These are phyloP conservation scores for Smittia sp. DNA, from an alignment of 2,888 invertebrate species.

Conservation along the genomic window DNA sequence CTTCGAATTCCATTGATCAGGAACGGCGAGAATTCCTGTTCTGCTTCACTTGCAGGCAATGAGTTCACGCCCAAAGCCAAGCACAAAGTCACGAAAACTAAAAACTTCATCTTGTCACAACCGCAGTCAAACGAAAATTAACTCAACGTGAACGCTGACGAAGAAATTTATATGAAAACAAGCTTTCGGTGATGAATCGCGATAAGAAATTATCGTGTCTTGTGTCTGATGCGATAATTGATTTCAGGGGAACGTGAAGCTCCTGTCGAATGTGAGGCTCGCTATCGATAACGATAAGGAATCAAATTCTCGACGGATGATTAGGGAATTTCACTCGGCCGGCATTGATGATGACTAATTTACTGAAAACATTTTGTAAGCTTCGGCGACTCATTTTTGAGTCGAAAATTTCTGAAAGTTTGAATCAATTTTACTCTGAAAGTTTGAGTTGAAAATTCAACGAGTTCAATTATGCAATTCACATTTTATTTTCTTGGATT, in stretches of 20 bases:
- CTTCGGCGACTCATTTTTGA: no score
- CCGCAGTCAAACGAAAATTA: background rate
- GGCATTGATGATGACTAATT: no score
- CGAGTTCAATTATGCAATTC: no score
- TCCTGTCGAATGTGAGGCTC: no score
- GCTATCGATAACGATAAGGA: background rate
- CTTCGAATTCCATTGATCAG: constrained; percentile 26
- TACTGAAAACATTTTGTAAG: no score
- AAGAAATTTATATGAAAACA: background rate
- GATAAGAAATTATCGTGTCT: background rate
- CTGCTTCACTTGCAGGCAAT: background rate
- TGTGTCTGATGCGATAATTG: background rate
- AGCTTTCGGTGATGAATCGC: background rate
- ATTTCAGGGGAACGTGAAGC: background rate
- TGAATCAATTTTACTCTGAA: no score
- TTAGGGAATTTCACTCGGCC: no score
- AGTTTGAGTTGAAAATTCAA: no score
- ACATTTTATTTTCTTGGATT: no score
- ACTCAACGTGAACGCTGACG: background rate
- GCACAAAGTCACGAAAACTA: constrained; percentile 23
- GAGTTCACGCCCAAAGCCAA: background rate
- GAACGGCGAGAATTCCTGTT: background rate
- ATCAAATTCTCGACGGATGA: background rate
- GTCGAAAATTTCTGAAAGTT: no score
- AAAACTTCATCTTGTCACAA: constrained; percentile 20